phyloP scores from a whole-genome alignment of 2,888 invertebrate genomes.

The Lasius fuliginosus region DNA sequence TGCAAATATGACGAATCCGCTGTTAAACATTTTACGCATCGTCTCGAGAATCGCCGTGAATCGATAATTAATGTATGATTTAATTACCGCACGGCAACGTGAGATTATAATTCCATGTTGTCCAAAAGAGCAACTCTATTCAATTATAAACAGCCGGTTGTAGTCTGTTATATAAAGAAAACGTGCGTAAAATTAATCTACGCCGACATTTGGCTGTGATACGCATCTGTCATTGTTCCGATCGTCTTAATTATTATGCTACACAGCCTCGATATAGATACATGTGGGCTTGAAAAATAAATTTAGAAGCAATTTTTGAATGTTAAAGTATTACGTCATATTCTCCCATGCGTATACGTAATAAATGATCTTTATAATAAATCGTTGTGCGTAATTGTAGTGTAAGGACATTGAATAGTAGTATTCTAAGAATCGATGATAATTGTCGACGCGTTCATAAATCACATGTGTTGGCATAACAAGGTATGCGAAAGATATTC shows the following conservation, averaged over 20 bases:
- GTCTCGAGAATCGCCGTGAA: not conserved
- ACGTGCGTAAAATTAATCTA: slow-evolving; percentile 4
- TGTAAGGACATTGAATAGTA: not conserved
- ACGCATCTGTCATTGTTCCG: not conserved
- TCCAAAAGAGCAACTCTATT: not conserved
- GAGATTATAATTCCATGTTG: not conserved
- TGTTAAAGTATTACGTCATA: not conserved
- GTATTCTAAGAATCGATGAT: not conserved
- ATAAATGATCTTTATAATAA: slow-evolving; percentile 1
- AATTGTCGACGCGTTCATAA: slow-evolving; percentile 7
- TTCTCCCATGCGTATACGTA: not conserved
- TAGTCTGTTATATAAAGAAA: not conserved
- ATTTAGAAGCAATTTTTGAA: not conserved
- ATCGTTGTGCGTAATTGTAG: not conserved
- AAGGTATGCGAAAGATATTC: not conserved
- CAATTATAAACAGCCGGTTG: not conserved
- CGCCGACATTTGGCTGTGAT: not conserved
- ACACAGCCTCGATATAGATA: not conserved
- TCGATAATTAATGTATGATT: not conserved
- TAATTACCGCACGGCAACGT: not conserved
- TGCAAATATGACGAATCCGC: not conserved
- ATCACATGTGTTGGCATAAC: slow-evolving; percentile 1
- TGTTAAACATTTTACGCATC: slow-evolving; percentile 20
- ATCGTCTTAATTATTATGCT: not conserved
- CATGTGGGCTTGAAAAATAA: not conserved